These are phyloP conservation scores for Oscheius sp. DNA, from an alignment of 2,888 invertebrate genomes.

Conservation along the genomic window DNA sequence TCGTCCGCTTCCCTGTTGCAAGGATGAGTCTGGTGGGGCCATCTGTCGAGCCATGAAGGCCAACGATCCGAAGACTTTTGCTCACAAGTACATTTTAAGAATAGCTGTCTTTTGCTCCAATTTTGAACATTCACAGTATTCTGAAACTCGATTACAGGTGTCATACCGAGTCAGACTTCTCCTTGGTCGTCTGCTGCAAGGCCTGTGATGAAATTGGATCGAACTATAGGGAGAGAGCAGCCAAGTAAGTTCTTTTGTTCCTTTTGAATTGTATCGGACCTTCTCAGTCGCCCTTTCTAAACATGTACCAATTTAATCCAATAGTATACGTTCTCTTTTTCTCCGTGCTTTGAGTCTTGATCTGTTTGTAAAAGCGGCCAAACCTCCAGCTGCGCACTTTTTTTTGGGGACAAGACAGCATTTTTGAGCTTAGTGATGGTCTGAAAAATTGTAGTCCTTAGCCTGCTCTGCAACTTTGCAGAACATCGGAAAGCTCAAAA, in stretches of 20 bases:
- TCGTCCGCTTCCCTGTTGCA: conserved; percentile 57
- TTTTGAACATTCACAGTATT: not conserved
- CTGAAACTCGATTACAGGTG: conserved; percentile 41
- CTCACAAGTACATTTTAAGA: conserved; percentile 41
- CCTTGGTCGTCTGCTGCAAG: conserved; percentile 60
- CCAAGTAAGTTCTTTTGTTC: conserved; percentile 39
- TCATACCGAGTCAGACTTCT: conserved; percentile 57
- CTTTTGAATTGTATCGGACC: not conserved
- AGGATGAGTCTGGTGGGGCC: conserved; percentile 58
- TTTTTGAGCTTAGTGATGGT: too few species aligned
- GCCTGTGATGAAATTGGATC: conserved; percentile 56
- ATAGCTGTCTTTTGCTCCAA: not conserved
- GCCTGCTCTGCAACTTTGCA: too few species aligned
- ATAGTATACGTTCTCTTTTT: too few species aligned
- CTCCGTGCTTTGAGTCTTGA: too few species aligned
- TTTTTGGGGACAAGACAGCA: too few species aligned
- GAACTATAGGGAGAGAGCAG: conserved; percentile 53
- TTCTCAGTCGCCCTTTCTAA: not conserved
- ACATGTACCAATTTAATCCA: too few species aligned
- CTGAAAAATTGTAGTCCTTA: too few species aligned
- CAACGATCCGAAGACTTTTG: conserved; percentile 50
- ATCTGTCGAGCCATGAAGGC: conserved; percentile 56
- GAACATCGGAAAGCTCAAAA: too few species aligned
- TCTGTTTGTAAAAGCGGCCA: too few species aligned
- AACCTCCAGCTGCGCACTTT: too few species aligned